Percentiles rank a stretch among this genome's conserved stretches.
phyloP scores from a whole-genome alignment of 2,888 invertebrate species.

The Actias luna region DNA sequence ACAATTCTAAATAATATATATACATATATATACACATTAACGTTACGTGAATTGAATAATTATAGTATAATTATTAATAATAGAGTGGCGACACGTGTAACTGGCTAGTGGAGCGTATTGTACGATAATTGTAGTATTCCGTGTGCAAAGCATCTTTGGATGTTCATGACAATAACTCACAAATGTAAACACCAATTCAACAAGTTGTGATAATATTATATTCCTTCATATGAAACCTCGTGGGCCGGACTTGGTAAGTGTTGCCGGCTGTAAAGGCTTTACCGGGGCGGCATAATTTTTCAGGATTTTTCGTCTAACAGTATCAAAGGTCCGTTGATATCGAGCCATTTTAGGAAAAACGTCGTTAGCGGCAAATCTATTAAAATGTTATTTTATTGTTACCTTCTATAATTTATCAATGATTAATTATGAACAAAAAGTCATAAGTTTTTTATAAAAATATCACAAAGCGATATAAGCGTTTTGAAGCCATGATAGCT shows the following conservation, averaged over 20 bases:
- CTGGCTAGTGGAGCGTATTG: background rate
- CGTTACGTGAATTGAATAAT: background rate
- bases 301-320: no score
- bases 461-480: no score
- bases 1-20: constrained; percentile 7
- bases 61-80: background rate
- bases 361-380: no score
- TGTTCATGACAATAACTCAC: constrained; percentile 3
- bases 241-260: background rate
- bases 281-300: background rate
- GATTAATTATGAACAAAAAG: no score
- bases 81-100: background rate
- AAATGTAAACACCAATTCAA: constrained; percentile 6
- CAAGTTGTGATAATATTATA: constrained; percentile 6
- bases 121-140: background rate
- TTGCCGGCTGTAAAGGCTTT: background rate
- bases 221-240: background rate
- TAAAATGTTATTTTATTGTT: no score
- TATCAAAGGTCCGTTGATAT: no score
- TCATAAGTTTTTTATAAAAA: no score
- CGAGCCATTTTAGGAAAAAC: no score
- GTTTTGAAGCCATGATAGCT: no score
- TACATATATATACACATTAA: no score
- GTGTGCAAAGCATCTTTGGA: background rate
- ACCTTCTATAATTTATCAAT: no score